Percentiles rank a stretch among this genome's conserved stretches.
These are phyloP conservation scores for Megastigmus dorsalis DNA, from an alignment of 2,888 invertebrate genomes.

Conservation along the genomic window DNA sequence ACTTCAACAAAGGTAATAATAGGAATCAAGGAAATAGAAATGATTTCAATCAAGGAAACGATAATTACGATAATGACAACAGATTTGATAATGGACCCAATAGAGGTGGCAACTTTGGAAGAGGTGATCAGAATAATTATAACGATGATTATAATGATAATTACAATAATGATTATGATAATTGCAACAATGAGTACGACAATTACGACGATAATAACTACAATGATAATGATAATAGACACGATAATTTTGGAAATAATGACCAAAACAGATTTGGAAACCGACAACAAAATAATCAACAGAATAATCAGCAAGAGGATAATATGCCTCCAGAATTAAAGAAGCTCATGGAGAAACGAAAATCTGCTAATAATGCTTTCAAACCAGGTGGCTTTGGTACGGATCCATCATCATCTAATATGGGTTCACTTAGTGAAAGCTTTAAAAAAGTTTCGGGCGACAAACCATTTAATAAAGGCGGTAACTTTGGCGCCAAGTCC, in stretches of 20 bases:
- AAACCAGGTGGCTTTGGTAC: constrained; percentile 66
- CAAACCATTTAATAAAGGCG: constrained; percentile 59
- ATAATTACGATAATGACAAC: constrained; percentile 19
- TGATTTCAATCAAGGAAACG: constrained; percentile 51
- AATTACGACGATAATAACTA: constrained; percentile 11
- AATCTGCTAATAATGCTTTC: constrained; percentile 67
- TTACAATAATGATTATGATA: constrained; percentile 30
- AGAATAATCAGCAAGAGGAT: constrained; percentile 43
- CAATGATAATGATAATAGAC: constrained; percentile 6
- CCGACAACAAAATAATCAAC: constrained; percentile 57
- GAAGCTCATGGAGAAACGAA: constrained; percentile 71
- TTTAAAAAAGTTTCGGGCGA: constrained; percentile 69
- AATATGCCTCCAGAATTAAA: constrained; percentile 68
- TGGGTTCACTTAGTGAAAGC: constrained; percentile 69
- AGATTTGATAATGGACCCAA: constrained; percentile 13
- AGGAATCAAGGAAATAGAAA: constrained; percentile 53
- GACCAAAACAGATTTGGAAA: constrained; percentile 51
- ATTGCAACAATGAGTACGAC: neutral
- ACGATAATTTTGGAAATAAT: constrained; percentile 30
- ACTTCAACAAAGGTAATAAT: constrained; percentile 52
- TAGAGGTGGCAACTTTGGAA: constrained; percentile 16
- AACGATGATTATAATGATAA: constrained; percentile 23
- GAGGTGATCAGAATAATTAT: constrained; percentile 23
- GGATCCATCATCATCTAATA: constrained; percentile 56
- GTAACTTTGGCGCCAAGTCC: constrained; percentile 4